Conservation (phyloP, 2,797 vertebrate species). For the Spinus olivaceus region DNA sequence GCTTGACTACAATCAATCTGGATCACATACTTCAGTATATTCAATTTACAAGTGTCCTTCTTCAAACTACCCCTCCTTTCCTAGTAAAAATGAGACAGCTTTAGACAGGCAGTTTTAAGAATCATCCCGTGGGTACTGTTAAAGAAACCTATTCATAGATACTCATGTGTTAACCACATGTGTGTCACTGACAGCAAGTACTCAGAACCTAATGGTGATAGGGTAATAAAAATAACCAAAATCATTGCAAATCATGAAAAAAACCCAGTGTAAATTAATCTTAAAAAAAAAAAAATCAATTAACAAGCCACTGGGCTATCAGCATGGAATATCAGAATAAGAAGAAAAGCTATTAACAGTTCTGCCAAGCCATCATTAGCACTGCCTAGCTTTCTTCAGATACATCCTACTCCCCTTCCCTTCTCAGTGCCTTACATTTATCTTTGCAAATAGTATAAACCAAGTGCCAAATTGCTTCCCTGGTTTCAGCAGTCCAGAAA, state of each 20-base stretch:
- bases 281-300: background rate
- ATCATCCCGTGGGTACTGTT: constrained; percentile 59
- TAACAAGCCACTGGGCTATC: background rate
- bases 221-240: constrained; percentile 7
- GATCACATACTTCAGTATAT: constrained; percentile 20
- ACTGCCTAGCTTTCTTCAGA: background rate
- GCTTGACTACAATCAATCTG: background rate
- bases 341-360: background rate
- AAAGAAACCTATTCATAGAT: constrained; percentile 69
- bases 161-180: constrained; percentile 75
- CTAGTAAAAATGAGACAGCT: constrained; percentile 32
- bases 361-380: background rate
- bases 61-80: constrained; percentile 58
- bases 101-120: constrained; percentile 65
- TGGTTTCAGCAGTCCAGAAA: background rate
- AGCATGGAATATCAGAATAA: background rate
- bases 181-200: constrained; percentile 61
- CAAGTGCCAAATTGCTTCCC: background rate
- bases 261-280: background rate
- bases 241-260: constrained; percentile 20
- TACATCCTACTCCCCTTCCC: background rate
- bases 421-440: background rate
- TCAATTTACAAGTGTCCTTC: constrained; percentile 58
- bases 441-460: background rate
- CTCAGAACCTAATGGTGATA: constrained; percentile 37